Base-by-base conservation (phyloP, 30 jellyfish, hydroid and myxozoan genomes). In the Aurelia sp. region DNA sequence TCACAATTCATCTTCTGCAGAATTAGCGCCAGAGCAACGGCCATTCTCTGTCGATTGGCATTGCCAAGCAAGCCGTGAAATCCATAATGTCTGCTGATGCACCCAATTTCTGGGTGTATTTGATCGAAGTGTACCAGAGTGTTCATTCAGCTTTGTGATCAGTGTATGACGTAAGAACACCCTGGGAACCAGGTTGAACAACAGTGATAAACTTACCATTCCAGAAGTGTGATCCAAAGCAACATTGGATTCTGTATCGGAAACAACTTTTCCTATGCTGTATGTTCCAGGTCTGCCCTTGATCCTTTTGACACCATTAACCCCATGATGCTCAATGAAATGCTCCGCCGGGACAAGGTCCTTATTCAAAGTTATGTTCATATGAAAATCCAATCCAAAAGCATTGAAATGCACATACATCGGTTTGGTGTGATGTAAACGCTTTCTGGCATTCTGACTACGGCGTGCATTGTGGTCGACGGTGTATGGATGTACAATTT, bases 161-260 rank as follows among this genome's bases (percentile, higher is more conserved):
- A 27, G 33, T 27, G 2, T 27, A 27, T 27, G 33, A 27, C 33
- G 33, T 27, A 27, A 27, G 33, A 27, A 27, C 33, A 27, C 33
- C 33, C 33, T 27, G 33, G 33, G 2, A 27, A 27, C 2, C 2
- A 27, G 33, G 33, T 27, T 27, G 33, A 27, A 27, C 33, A 27
- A 27, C 33, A 27, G 33, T 27, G 33, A 27, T n/a, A 13, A 18
- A 84, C 98, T 61, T 61, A 92, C 98, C 90, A 92, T 22, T 18
- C 98, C 98, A 35, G 80, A 73, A 5, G 96, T 27, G 62, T 86
- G 97, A 60, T 87, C 93, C 71, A 92, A 33, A 3, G 96, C 97
- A 62, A 88, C 98, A 73, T 64, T 62, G 6, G 98, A 86, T 47
- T 58, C 51, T 33, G 51, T 79, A 75, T 92, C 97, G 4, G 86